Base-by-base conservation (phyloP, 2,113 vertebrate genomes). In the Pipra filicauda region DNA sequence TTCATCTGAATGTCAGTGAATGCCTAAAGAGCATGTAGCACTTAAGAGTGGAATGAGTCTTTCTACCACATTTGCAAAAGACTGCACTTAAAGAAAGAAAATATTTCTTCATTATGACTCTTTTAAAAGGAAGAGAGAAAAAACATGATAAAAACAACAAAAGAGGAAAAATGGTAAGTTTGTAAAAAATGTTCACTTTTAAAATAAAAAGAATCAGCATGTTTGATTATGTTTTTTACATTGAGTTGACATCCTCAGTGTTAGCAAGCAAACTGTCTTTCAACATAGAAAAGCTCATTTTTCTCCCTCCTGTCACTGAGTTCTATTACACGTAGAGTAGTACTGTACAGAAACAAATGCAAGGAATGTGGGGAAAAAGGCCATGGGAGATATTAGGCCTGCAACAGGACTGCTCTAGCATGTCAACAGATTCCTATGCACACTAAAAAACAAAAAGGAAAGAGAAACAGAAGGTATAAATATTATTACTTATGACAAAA, bases 361-460 rank as follows among this genome's bases (percentile, higher is more conserved):
- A 94, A 96, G 87, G 86, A 91, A 89, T 49, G 55, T 35, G 66
- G 66, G 35, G 87, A 70, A 96, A 96, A 96, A 97, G 96, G 97
- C 97, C 95, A 97, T 85, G 33, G 85, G 71, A 97, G 93, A 87
- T 28, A 89, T 78, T 96, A 96, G 97, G 96, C 59, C 84, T 95
- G 91, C 85, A 98, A 95, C 51, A 86, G 93, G 95, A 97, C 96
- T 91, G 95, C 97, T 97, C 95, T 94, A 90, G 78, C 87, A 92
- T 70, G 90, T 97, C 86, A 96, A 93, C 88, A 96, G 91, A 94
- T 93, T 95, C 83, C 86, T 95, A 96, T 37, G 67, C 75, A 96
- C 84, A 77, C 49, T 83, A 89, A 94, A 88, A 89, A 95, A 75
- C 9, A 51, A 78, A 23, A 58, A 64, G 2, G 1, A 19, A 52